Base-by-base conservation (phyloP, 2,888 invertebrate genomes). In the Hirtodrosophila histrioides region DNA sequence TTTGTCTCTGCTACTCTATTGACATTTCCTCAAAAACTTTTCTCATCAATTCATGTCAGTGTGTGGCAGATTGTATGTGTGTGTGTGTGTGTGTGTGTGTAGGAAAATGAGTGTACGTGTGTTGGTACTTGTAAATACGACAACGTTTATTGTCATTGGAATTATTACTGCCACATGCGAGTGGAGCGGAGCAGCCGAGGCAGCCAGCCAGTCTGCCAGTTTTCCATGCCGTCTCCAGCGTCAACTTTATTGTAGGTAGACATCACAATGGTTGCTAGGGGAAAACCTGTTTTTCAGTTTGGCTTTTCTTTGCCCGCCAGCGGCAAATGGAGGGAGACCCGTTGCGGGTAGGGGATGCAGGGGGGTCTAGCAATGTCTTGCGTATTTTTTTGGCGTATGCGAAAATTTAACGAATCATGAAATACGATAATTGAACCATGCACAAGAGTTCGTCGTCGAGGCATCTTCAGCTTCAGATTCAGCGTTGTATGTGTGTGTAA, bases 361-460 rank as follows among this genome's bases (percentile, higher is more conserved):
- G 39, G 56, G 36, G n/a, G 37, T 54, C 50, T 49, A 36, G 66
- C 75, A 70, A 67, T 69, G 73, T 67, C 87, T 84, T 87, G 73
- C 66, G 79, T 78, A 79, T 60, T 49, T 60, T 78, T 79, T 78
- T 78, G 81, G 77, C 81, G 84, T 79, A 89, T 90, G 88, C 86
- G 88, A 90, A 85, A 85, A 89, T 88, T 89, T 90, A 89, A 89
- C 89, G 90, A 89, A 90, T 89, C 89, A 89, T 90, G 89, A 89
- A 89, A 89, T 90, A 88, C 88, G 88, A 90, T 90, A 89, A 89
- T 89, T 89, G 89, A 90, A 89, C 88, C 90, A 90, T 90, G 88
- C 90, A 89, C 84, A 86, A 83, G 88, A 87, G 83, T 84, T 84
- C 77, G 75, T 85, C 87, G 67, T 57, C 51, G 27, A 65, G 62